Evolutionary conservation across 2,888 invertebrate species (phyloP).

Genomic region (Conops quadrifasciatus): DNA sequence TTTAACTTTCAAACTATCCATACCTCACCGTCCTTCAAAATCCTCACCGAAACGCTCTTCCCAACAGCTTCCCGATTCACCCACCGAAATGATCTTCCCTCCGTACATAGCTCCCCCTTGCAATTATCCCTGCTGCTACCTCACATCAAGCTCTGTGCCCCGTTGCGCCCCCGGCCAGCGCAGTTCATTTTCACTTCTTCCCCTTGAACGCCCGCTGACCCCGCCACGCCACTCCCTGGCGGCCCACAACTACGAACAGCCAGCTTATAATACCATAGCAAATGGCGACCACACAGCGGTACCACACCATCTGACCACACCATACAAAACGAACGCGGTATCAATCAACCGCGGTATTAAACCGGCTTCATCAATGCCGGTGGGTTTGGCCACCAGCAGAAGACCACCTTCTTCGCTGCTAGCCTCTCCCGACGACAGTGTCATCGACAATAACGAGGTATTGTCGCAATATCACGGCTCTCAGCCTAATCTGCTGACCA

Average conservation of each 20-base stretch:
- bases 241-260: slow-evolving; percentile 47
- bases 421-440: slow-evolving; percentile 26
- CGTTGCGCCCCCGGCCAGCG: slow-evolving; percentile 52
- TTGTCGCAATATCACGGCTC: slow-evolving; percentile 55
- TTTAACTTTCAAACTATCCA: slow-evolving; percentile 3
- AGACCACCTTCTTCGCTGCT: slow-evolving; percentile 38
- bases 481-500: slow-evolving; percentile 57
- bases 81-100: slow-evolving; percentile 64
- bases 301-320: slow-evolving; percentile 58
- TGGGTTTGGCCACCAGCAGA: slow-evolving; percentile 52
- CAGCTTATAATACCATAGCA: slow-evolving; percentile 27
- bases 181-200: slow-evolving; percentile 53
- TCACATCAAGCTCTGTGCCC: slow-evolving; percentile 59
- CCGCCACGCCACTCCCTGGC: slow-evolving; percentile 57
- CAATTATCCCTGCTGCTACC: slow-evolving; percentile 63
- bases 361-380: slow-evolving; percentile 63
- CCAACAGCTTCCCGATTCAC: slow-evolving; percentile 61
- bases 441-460: slow-evolving; percentile 45
- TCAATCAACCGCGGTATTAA: slow-evolving; percentile 57
- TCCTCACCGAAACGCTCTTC: background rate
- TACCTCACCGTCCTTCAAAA: background rate
- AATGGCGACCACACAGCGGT: slow-evolving; percentile 41
- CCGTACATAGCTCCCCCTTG: slow-evolving; percentile 64
- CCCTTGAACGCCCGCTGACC: slow-evolving; percentile 49
- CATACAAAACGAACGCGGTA: slow-evolving; percentile 35